Conservation (phyloP, 2,888 invertebrate genomes). For the Diadegma fenestrale region DNA sequence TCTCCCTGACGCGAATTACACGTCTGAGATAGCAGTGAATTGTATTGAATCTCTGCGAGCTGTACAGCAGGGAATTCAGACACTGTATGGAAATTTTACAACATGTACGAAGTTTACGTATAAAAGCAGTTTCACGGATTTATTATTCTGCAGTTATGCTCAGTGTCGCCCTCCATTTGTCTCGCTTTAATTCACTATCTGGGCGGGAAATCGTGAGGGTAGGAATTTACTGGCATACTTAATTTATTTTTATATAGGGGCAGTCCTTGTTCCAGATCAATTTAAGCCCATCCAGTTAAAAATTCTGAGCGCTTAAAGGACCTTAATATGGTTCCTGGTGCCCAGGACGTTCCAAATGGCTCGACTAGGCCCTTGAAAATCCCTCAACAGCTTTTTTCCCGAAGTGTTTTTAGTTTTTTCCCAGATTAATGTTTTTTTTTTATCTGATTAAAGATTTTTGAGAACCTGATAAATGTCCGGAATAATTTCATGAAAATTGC, state of each 20-base stretch:
- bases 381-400: too few species aligned
- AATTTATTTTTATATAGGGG: neutral
- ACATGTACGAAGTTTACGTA: neutral
- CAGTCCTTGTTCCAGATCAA: too few species aligned
- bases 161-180: neutral
- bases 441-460: neutral
- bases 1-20: neutral
- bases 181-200: slow-evolving; percentile 14
- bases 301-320: too few species aligned
- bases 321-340: too few species aligned
- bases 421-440: too few species aligned
- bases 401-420: too few species aligned
- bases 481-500: neutral
- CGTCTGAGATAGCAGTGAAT: slow-evolving; percentile 1
- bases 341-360: too few species aligned
- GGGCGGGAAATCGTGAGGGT: neutral
- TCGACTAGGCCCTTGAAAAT: too few species aligned
- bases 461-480: neutral
- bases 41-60: neutral
- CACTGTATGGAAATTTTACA: slow-evolving; percentile 1
- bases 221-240: neutral
- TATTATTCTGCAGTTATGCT: neutral
- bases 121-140: neutral
- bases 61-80: neutral
- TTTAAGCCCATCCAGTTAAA: too few species aligned